Conservation (phyloP, 2,797 vertebrate genomes). For the Phylloscopus collybita region DNA sequence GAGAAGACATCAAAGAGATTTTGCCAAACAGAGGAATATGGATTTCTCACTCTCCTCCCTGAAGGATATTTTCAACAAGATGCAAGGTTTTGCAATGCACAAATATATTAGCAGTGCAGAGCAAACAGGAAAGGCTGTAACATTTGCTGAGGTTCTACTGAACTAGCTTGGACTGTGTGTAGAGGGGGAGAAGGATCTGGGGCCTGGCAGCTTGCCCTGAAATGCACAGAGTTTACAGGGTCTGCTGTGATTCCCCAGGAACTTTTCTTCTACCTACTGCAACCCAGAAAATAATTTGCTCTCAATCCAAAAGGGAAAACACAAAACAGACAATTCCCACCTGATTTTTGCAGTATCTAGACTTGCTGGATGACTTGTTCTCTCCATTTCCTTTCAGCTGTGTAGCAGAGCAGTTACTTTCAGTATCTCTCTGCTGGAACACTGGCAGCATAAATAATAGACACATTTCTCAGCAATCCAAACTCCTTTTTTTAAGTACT, state of each 20-base stretch:
- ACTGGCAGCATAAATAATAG: not conserved
- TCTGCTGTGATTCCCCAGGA: not conserved
- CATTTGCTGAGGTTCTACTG: slow-evolving; percentile 24
- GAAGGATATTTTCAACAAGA: slow-evolving; percentile 58
- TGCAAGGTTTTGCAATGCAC: slow-evolving; percentile 21
- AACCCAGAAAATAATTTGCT: not conserved
- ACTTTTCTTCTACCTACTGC: not conserved
- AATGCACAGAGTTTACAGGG: not conserved
- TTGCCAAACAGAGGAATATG: slow-evolving; percentile 48
- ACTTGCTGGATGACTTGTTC: not conserved
- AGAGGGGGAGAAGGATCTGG: not conserved
- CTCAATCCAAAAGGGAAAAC: not conserved
- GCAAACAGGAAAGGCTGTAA: slow-evolving; percentile 27
- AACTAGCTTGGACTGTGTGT: not conserved
- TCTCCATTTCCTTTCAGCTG: not conserved
- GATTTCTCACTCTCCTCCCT: slow-evolving; percentile 11
- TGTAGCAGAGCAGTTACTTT: not conserved
- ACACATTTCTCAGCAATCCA: not conserved
- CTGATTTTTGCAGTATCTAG: not conserved
- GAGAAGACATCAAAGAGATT: slow-evolving; percentile 61
- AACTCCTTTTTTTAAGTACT: not conserved
- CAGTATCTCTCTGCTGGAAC: not conserved
- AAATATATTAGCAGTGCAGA: slow-evolving; percentile 38
- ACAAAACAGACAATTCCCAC: not conserved
- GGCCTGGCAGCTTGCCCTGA: not conserved